phyloP scores from a whole-genome alignment of 2,888 invertebrate species.

The Glaucopsyche alexis region DNA sequence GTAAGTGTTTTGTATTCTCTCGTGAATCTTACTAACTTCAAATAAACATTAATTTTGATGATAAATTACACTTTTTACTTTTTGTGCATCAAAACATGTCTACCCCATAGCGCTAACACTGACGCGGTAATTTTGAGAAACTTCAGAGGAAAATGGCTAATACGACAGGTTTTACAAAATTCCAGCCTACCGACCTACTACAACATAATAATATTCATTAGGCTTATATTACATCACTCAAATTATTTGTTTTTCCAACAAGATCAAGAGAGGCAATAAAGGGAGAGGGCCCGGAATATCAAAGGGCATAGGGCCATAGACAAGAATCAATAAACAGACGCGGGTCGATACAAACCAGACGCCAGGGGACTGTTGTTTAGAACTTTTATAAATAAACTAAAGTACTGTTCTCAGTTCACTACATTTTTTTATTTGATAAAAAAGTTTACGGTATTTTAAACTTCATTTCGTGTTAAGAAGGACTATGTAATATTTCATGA shows the following conservation, averaged over 20 bases:
- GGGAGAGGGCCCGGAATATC: constrained; percentile 46
- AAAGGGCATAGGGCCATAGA: constrained; percentile 57
- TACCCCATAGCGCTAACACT: too few relatives aligned
- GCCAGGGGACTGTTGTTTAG: constrained; percentile 65
- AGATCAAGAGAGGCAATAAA: constrained; percentile 40
- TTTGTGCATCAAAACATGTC: too few relatives aligned
- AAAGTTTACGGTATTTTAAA: constrained; percentile 7
- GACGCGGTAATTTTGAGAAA: too few relatives aligned
- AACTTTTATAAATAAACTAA: constrained; percentile 62
- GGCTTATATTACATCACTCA: constrained; percentile 20
- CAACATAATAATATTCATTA: neutral
- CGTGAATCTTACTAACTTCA: too few relatives aligned
- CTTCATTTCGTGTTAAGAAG: neutral
- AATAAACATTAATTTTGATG: too few relatives aligned
- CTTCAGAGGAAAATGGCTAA: too few relatives aligned
- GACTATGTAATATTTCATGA: neutral
- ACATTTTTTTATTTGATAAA: constrained; percentile 24
- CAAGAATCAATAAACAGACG: constrained; percentile 67
- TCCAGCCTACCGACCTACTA: too few relatives aligned
- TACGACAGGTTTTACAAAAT: too few relatives aligned
- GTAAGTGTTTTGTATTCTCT: too few relatives aligned
- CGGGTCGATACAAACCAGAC: constrained; percentile 70
- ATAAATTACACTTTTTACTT: too few relatives aligned
- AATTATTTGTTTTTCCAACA: constrained; percentile 33
- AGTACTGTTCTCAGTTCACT: constrained; percentile 51